Percentiles rank a stretch among this genome's conserved stretches.
Conservation (phyloP, 1,140 invertebrate genomes). For the Drosophila burlai region DNA sequence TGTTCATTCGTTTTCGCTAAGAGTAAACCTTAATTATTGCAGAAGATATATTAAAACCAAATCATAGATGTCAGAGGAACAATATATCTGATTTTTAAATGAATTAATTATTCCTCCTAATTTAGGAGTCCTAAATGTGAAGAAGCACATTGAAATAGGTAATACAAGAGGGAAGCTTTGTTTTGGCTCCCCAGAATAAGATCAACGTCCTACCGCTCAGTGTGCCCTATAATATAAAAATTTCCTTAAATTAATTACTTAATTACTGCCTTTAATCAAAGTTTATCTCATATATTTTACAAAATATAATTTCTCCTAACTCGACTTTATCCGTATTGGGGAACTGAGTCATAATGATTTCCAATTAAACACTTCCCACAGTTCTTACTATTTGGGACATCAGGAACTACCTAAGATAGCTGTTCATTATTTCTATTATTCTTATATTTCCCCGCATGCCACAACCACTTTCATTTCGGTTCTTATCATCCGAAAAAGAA, state of each 20-base stretch:
- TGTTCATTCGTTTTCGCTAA: too few species aligned
- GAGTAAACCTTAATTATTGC: not conserved
- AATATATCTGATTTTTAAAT: not conserved
- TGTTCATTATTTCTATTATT: not conserved
- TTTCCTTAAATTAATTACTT: too few species aligned
- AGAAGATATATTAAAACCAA: not conserved
- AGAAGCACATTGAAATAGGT: too few species aligned
- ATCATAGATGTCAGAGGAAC: not conserved
- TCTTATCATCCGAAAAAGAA: conserved; percentile 22
- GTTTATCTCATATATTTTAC: too few species aligned
- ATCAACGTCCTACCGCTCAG: too few species aligned
- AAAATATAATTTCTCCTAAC: not conserved
- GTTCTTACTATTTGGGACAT: not conserved
- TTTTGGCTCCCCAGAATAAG: too few species aligned
- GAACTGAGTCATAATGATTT: not conserved
- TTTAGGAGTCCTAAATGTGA: too few species aligned
- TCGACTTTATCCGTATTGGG: too few species aligned
- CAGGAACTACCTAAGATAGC: not conserved
- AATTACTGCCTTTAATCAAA: too few species aligned
- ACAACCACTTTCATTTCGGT: not conserved
- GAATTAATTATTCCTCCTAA: not conserved
- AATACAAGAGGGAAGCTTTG: too few species aligned
- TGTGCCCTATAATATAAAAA: too few species aligned
- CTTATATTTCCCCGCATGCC: not conserved
- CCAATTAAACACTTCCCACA: not conserved